Conservation (phyloP, 2,888 invertebrate species). For the Tinea trinotella region DNA sequence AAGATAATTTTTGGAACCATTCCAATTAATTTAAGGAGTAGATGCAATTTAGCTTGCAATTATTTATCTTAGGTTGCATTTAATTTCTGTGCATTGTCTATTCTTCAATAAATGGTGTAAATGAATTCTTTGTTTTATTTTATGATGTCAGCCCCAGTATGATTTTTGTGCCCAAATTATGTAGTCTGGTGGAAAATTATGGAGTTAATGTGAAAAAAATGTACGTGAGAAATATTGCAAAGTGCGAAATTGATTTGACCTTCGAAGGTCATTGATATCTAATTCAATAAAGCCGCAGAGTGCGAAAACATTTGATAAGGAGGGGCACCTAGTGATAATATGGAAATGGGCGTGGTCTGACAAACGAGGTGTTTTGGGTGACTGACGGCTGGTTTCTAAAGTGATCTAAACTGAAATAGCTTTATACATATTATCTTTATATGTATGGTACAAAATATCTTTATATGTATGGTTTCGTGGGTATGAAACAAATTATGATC, state of each 20-base stretch:
- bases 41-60: constrained; percentile 54
- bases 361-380: too few species aligned
- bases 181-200: too few species aligned
- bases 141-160: too few species aligned
- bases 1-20: constrained; percentile 45
- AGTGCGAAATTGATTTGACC: neutral
- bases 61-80: constrained; percentile 62
- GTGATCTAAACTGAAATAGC: too few species aligned
- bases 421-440: too few species aligned
- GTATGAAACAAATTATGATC: too few species aligned
- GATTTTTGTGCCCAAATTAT: too few species aligned
- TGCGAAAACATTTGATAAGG: neutral
- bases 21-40: constrained; percentile 61
- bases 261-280: neutral
- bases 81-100: constrained; percentile 66
- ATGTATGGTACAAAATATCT: too few species aligned
- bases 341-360: neutral
- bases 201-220: too few species aligned
- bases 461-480: too few species aligned
- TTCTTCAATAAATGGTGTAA: constrained; percentile 53
- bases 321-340: neutral
- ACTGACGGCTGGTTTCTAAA: too few species aligned
- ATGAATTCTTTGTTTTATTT: neutral
- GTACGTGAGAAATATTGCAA: too few species aligned
- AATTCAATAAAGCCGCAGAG: neutral